Conservation (phyloP, 1,140 invertebrate species). For the Brachionus rotundiformis region DNA sequence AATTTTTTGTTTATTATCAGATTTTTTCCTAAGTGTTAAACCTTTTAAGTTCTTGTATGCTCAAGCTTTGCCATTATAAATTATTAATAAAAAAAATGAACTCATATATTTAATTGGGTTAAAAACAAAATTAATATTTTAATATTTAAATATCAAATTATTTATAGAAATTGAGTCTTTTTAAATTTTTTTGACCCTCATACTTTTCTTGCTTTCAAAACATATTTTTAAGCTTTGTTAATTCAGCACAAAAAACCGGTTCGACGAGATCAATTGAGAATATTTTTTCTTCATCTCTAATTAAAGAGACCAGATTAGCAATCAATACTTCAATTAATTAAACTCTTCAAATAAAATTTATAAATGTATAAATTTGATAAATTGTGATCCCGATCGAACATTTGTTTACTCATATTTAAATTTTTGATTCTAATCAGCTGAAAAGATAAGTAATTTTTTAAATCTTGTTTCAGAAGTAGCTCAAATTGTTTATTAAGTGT, state of each 20-base stretch:
- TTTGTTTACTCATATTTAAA: background rate
- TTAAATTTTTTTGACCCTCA: background rate
- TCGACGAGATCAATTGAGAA: background rate
- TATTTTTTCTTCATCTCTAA: background rate
- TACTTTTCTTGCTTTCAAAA: too few species aligned
- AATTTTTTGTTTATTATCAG: too few species aligned
- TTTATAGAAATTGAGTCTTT: background rate
- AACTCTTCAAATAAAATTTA: background rate
- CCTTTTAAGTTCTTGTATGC: too few species aligned
- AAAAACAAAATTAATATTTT: background rate
- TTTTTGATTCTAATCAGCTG: background rate
- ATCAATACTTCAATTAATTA: background rate
- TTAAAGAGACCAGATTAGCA: background rate
- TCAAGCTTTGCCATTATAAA: too few species aligned
- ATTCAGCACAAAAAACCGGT: background rate
- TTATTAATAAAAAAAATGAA: too few species aligned
- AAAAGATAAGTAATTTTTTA: background rate
- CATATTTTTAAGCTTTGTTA: too few species aligned
- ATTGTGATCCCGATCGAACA: background rate
- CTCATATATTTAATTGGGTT: constrained; percentile 1
- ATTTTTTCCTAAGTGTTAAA: too few species aligned
- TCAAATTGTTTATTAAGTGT: constrained; percentile 4
- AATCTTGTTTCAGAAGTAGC: background rate
- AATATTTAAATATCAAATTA: background rate
- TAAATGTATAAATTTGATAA: background rate